These are phyloP conservation scores for Bradynema listronoti DNA, from an alignment of 1,140 invertebrate species.

Conservation along the genomic window DNA sequence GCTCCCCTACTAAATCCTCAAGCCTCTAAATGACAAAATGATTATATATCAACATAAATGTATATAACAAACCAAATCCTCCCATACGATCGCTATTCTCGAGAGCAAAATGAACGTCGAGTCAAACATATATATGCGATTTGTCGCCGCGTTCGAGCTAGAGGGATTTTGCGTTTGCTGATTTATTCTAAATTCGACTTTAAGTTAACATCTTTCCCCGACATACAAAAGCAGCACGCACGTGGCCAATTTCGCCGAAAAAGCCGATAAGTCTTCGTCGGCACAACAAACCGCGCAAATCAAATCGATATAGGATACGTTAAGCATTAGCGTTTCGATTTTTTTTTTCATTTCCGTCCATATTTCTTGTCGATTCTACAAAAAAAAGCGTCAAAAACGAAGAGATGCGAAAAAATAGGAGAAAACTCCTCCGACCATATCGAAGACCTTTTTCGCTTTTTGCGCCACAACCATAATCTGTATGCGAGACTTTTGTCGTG, in stretches of 20 bases:
- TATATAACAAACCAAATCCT: slow-evolving; percentile 18
- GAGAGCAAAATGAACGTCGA: slow-evolving; percentile 29
- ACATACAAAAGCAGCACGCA: not conserved
- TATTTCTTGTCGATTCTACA: too few species aligned
- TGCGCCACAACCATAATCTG: slow-evolving; percentile 10
- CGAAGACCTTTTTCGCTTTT: slow-evolving; percentile 25
- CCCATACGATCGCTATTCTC: slow-evolving; percentile 19
- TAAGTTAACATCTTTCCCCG: too few species aligned
- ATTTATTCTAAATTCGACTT: slow-evolving; percentile 19
- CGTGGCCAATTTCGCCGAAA: slow-evolving; percentile 27
- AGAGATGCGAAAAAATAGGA: too few species aligned
- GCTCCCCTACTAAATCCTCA: slow-evolving; percentile 26
- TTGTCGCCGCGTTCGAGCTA: slow-evolving; percentile 10
- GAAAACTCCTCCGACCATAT: too few species aligned
- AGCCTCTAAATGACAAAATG: slow-evolving; percentile 21
- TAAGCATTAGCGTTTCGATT: too few species aligned
- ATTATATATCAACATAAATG: slow-evolving; percentile 4
- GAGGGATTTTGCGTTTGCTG: not conserved
- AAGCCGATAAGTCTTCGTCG: slow-evolving; percentile 23
- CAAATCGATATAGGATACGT: too few species aligned
- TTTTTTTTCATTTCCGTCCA: too few species aligned
- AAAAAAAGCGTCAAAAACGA: too few species aligned
- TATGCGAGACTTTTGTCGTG: slow-evolving; percentile 7
- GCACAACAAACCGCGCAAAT: slow-evolving; percentile 28
- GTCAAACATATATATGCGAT: slow-evolving; percentile 24